Percentiles rank a stretch among this genome's conserved stretches.
These are phyloP conservation scores for Entelurus aequoreus DNA, from an alignment of 2,113 vertebrate genomes.

Conservation along the genomic window DNA sequence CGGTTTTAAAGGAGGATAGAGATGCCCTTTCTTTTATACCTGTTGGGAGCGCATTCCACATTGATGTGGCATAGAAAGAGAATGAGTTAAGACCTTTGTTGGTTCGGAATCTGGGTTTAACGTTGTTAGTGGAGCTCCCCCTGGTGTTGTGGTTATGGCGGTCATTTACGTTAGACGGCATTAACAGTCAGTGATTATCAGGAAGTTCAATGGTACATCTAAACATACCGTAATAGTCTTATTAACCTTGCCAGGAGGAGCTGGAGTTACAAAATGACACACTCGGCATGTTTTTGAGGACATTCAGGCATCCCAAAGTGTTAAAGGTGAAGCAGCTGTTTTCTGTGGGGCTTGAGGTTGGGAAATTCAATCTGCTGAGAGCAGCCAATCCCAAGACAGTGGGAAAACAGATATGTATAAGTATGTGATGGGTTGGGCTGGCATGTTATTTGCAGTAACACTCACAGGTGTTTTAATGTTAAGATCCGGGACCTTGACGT, in stretches of 20 bases:
- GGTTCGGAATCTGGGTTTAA: too few relatives aligned
- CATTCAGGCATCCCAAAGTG: constrained; percentile 38
- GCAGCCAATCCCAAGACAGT: constrained; percentile 39
- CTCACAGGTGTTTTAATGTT: constrained; percentile 65
- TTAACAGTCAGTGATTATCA: constrained; percentile 32
- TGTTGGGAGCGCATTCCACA: too few relatives aligned
- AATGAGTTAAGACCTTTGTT: too few relatives aligned
- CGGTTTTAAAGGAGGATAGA: too few relatives aligned
- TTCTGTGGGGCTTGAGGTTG: constrained; percentile 43
- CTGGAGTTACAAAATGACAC: too few relatives aligned
- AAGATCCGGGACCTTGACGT: constrained; percentile 39
- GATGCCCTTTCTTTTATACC: too few relatives aligned
- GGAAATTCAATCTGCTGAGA: constrained; percentile 66
- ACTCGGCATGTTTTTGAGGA: constrained; percentile 25
- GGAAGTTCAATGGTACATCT: constrained; percentile 8
- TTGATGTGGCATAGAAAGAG: too few relatives aligned
- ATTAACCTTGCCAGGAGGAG: too few relatives aligned
- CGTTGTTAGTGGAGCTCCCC: too few relatives aligned
- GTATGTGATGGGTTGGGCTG: constrained; percentile 37
- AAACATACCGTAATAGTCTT: constrained; percentile 10
- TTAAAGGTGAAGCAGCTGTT: constrained; percentile 70
- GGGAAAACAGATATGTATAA: constrained; percentile 39
- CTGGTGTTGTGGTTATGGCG: too few relatives aligned
- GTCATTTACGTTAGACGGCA: too few relatives aligned
- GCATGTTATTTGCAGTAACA: constrained; percentile 37